phyloP scores from a whole-genome alignment of 2,113 vertebrate species.

The Equus quagga region DNA sequence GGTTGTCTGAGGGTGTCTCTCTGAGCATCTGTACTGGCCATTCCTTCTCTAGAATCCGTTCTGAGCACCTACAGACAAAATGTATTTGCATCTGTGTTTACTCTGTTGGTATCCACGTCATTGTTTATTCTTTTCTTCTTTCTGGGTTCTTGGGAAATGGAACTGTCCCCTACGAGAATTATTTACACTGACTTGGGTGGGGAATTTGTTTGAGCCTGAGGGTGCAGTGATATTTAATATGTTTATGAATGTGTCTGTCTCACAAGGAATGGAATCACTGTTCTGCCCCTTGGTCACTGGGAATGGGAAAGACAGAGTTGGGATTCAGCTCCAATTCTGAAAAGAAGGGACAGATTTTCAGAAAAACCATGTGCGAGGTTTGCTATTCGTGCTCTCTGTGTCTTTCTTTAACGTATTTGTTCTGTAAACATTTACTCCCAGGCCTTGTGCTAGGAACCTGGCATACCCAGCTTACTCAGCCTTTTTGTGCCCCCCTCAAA shows the following conservation, averaged over 20 bases:
- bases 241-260: background rate
- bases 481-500: conserved; percentile 20
- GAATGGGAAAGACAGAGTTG: conserved; percentile 31
- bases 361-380: background rate
- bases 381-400: background rate
- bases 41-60: background rate
- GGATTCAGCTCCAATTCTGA: background rate
- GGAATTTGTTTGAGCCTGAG: conserved; percentile 41
- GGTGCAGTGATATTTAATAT: background rate
- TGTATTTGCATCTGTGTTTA: background rate
- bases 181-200: background rate
- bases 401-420: conserved; percentile 36
- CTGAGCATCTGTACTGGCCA: background rate
- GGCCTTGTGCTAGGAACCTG: background rate
- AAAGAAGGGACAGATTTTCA: conserved; percentile 36
- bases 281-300: background rate
- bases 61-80: background rate
- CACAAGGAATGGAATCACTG: background rate
- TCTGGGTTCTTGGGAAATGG: background rate
- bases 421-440: conserved; percentile 19
- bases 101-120: background rate
- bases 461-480: background rate
- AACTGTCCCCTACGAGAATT: background rate
- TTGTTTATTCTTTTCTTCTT: conserved; percentile 19
- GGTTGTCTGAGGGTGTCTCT: background rate